Evolutionary conservation across 2,113 vertebrate species (phyloP), one percentile per base, ranked within the genome.

Genomic region (Dryoscopus gambensis): DNA sequence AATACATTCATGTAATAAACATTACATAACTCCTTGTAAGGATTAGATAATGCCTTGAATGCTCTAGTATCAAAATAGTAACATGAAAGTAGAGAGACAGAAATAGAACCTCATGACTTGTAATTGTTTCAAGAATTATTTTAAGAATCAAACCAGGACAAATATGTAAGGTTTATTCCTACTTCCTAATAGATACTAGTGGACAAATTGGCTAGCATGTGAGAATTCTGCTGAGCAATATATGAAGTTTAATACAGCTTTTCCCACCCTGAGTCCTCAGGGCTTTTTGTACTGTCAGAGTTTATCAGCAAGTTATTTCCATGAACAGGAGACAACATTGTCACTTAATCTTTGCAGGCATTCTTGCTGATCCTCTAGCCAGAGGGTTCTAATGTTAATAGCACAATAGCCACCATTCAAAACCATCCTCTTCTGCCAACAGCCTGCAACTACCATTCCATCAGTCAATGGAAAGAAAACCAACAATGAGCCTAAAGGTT

Each of bases 401-500:
- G 89, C 97, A 98, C 98, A 98, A 98, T 95, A 97, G 93, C 68
- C 56, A 93, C 94, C 88, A 98, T 98, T 98, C 96, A 98, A 94
- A 90, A 35, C 11, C 7, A 33, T 87, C 74, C 87, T 93, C 70
- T 89, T 94, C 92, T 93, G 89, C 83, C 94, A 97, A 95, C 84
- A 93, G 95, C 57, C 95, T 93, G 84, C 77, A 97, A 95, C 91
- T 91, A 95, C 84, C 86, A 79, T 96, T 98, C 98, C 95, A 95
- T 83, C 95, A 97, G 87, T 95, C 70, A 94, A 75, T 82, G 75
- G 82, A 94, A 84, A 90, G 79, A 89, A 87, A 35, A 30, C 57
- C 60, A 89, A 92, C 25, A 76, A 87, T 67, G 46, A 95, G 80
- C 85, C 88, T 91, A 95, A 93, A 94, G 84, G 71, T 83, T 89